Percentiles rank a stretch among this genome's conserved stretches.
phyloP scores from a whole-genome alignment of 2,113 vertebrate species.

The Piprites chloris region DNA sequence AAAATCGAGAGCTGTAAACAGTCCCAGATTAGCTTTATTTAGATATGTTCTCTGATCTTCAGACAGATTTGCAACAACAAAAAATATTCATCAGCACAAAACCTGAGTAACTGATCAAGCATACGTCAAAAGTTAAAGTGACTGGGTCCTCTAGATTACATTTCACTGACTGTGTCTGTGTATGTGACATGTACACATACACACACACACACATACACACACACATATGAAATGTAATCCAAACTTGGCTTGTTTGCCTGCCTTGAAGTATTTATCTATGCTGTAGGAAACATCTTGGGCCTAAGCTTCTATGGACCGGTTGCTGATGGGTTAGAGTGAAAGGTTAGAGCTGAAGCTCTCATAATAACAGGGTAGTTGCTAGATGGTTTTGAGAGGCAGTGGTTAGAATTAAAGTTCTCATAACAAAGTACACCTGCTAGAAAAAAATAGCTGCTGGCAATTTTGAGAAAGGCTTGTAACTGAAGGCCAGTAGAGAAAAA shows the following conservation, averaged over 20 bases:
- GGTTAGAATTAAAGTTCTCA: too few relatives aligned
- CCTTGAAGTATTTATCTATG: slow-evolving; percentile 19
- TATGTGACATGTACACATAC: neutral
- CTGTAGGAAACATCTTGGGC: too few relatives aligned
- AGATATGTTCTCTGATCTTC: neutral
- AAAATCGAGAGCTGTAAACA: neutral
- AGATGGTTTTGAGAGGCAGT: too few relatives aligned
- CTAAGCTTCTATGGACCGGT: too few relatives aligned
- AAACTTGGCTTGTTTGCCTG: neutral
- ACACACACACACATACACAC: neutral
- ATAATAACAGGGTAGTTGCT: too few relatives aligned
- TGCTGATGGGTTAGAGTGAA: too few relatives aligned
- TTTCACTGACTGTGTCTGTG: neutral
- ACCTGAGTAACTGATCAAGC: neutral
- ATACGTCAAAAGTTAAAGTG: neutral
- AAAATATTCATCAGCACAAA: neutral
- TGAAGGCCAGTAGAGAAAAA: too few relatives aligned
- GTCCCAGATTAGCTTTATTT: neutral
- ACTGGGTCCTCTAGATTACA: neutral
- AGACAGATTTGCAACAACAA: neutral
- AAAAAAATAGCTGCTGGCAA: too few relatives aligned
- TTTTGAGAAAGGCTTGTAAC: too few relatives aligned
- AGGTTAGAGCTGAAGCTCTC: too few relatives aligned
- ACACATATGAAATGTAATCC: neutral
- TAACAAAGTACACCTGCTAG: too few relatives aligned